Evolutionary conservation across 2,797 vertebrate species (phyloP).

Genomic region (Huso huso): DNA sequence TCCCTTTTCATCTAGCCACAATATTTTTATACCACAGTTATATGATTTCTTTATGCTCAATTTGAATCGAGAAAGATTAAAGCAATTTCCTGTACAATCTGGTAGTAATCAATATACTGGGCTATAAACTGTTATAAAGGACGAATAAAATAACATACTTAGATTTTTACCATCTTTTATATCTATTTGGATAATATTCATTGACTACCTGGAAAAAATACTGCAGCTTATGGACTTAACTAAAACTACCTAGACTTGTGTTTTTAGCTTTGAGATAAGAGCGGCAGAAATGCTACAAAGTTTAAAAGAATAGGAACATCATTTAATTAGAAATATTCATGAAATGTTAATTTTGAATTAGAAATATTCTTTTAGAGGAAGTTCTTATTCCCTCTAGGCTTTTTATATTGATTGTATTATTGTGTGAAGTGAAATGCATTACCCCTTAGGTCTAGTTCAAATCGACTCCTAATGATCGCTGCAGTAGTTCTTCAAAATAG

Average conservation of each 20-base stretch:
- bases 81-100: no score
- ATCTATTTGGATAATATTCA: not conserved
- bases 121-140: no score
- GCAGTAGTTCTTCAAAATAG: conserved; percentile 11
- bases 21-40: no score
- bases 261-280: not conserved
- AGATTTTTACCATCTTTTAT: no score
- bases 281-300: not conserved
- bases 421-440: conserved; percentile 19
- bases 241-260: not conserved
- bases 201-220: not conserved
- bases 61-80: no score
- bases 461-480: conserved; percentile 18
- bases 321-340: conserved; percentile 6
- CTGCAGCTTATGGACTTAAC: not conserved
- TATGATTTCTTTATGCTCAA: no score
- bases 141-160: no score
- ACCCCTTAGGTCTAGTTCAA: conserved; percentile 15
- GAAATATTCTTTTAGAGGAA: not conserved
- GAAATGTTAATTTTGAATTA: conserved; percentile 2
- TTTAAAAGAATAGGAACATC: conserved; percentile 2
- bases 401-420: conserved; percentile 20
- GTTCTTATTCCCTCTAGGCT: not conserved
- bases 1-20: no score
- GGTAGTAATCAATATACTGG: no score